Evolutionary conservation across 2,113 vertebrate species (phyloP), one percentile per base, ranked within the genome.

Genomic region (Apaloderma vittatum): DNA sequence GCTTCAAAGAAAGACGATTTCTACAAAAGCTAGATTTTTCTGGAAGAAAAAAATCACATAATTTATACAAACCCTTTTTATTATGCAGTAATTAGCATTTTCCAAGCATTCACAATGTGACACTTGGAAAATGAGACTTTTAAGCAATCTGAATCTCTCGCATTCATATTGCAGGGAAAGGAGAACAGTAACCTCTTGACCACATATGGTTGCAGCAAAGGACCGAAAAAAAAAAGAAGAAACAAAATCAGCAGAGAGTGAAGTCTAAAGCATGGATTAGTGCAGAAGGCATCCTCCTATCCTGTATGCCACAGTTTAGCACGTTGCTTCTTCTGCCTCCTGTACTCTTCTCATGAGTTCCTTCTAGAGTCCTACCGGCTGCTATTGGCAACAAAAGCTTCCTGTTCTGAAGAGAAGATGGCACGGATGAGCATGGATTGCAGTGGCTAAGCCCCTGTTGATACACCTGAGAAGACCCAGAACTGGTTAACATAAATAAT

Each of bases 81-180:
- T 90, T 80, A 70, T 81, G 18, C 55, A 82, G 88, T 59, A 93
- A 95, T 93, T 93, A 91, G 4, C 55, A 88, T 96, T 94, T 97
- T 85, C 55, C 26, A 70, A 91, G 55, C 20, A 70, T 72, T 91
- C 46, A 36, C 32, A 46, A 30, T 26, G 43, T 49, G 34, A 17
- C 13, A 32, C 11, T 82, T 70, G 57, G 59, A 78, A 91, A 86
- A 89, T 66, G 20, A 90, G 27, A 43, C 20, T 84, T 88, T 63
- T 34, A 68, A 95, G 43, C n/a, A 49, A 45, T 52, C 29, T 72
- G 55, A 77, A 58, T 91, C 34, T 45, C 55, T 75, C 83, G 17
- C 23, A 61, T 65, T 88, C 32, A 32, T 51, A 49, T 48, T 43
- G 36, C 4, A 15, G 37, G n/a, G 15, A 61, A 81, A 80, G 67